Evolutionary conservation across 2,797 vertebrate genomes (phyloP).

Genomic region (Sebastes matsubarae): DNA sequence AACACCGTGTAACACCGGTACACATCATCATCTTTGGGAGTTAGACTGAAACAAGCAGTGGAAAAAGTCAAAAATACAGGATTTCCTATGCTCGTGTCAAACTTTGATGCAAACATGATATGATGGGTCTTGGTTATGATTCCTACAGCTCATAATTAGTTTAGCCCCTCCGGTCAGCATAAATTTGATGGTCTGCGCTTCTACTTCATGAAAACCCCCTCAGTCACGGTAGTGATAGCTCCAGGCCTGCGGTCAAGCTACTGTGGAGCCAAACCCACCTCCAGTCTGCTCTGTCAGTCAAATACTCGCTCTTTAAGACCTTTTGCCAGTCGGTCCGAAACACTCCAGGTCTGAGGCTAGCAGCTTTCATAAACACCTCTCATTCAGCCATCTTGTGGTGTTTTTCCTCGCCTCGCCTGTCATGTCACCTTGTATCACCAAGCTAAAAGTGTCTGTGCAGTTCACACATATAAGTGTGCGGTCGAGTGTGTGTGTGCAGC

Average conservation of each 20-base stretch:
- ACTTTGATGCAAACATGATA: neutral
- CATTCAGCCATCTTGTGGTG: constrained; percentile 42
- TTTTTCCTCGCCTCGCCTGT: constrained; percentile 45
- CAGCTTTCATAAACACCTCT: constrained; percentile 69
- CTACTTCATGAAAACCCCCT: constrained; percentile 25
- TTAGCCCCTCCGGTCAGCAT: constrained; percentile 21
- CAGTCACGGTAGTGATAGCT: constrained; percentile 61
- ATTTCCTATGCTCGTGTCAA: neutral
- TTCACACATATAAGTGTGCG: constrained; percentile 30
- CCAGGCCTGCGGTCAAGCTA: constrained; percentile 60
- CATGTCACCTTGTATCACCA: constrained; percentile 57
- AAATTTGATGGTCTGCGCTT: constrained; percentile 41
- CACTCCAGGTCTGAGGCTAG: constrained; percentile 49
- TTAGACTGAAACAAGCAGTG: neutral
- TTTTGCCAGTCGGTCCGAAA: constrained; percentile 35
- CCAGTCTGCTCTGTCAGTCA: constrained; percentile 51
- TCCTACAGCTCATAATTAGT: constrained; percentile 19
- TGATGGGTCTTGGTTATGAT: neutral
- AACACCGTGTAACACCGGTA: too few relatives aligned
- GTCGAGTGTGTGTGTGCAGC: neutral
- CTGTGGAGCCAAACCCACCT: constrained; percentile 49
- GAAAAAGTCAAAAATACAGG: neutral
- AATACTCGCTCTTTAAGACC: constrained; percentile 42
- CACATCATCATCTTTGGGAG: neutral
- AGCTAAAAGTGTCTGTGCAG: constrained; percentile 11